A percentile compares a stretch with the other conserved stretches of the same genome.
Evolutionary conservation across 1,140 invertebrate species (phyloP).

Genomic region (Sesamia nonagrioides): DNA sequence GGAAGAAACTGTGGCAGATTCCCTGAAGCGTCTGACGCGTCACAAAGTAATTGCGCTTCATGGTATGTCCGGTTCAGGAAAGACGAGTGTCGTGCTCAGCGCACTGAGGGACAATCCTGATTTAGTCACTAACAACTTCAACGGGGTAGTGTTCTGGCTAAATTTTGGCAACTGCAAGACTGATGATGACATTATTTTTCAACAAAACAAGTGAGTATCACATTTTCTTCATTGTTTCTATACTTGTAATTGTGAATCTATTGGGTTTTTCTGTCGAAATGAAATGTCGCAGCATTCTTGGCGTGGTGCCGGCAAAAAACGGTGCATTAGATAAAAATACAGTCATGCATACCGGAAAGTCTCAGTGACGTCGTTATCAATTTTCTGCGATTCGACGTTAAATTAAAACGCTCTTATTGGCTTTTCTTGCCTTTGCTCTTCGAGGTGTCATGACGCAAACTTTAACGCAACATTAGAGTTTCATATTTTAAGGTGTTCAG

Average conservation of each 20-base stretch:
- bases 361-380: too few species aligned
- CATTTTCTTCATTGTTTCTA: background rate
- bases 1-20: slow-evolving; percentile 78
- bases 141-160: slow-evolving; percentile 83
- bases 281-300: background rate
- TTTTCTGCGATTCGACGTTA: too few species aligned
- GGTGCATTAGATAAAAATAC: too few species aligned
- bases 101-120: slow-evolving; percentile 86
- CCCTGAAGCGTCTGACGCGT: slow-evolving; percentile 76
- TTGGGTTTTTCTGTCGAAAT: background rate
- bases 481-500: too few species aligned
- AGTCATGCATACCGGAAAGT: too few species aligned
- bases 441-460: too few species aligned
- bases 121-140: slow-evolving; percentile 82
- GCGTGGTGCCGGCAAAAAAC: too few species aligned
- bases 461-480: too few species aligned
- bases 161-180: slow-evolving; percentile 84
- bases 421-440: too few species aligned
- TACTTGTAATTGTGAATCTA: background rate
- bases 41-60: slow-evolving; percentile 88
- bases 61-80: slow-evolving; percentile 92
- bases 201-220: slow-evolving; percentile 78
- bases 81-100: slow-evolving; percentile 89
- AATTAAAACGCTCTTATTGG: too few species aligned
- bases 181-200: slow-evolving; percentile 79